Conservation (phyloP, 2,113 vertebrate species). For the Carollia perspicillata region DNA sequence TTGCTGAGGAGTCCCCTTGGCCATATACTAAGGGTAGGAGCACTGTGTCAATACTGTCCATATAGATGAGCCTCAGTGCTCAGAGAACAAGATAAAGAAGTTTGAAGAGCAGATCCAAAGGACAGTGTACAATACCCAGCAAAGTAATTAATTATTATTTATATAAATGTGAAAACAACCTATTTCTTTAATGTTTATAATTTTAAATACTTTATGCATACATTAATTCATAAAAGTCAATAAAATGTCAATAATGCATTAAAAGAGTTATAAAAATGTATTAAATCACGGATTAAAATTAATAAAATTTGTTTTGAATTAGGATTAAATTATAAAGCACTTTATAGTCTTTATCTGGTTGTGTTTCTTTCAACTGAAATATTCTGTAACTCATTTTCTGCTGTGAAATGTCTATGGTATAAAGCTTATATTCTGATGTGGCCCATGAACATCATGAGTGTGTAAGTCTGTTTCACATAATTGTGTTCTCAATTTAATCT, state of each 20-base stretch:
- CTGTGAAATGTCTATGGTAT: neutral
- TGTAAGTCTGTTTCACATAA: neutral
- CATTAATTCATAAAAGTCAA: neutral
- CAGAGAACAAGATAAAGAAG: neutral
- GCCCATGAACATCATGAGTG: neutral
- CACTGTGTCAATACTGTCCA: neutral
- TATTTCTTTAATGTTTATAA: neutral
- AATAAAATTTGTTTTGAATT: neutral
- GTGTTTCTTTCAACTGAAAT: neutral
- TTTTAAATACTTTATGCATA: neutral
- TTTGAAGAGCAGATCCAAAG: neutral
- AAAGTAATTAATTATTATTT: neutral
- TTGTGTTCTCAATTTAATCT: neutral
- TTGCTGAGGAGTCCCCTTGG: neutral
- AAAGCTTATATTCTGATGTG: neutral
- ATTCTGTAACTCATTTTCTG: neutral
- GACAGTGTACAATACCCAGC: neutral
- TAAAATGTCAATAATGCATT: neutral
- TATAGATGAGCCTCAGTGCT: fast-evolving
- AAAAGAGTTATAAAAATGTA: neutral
- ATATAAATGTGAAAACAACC: neutral
- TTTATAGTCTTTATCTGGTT: neutral
- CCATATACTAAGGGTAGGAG: neutral
- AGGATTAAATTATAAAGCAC: neutral
- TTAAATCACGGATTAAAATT: neutral